Evolutionary conservation across 53 echinoderm and acorn worm species (phyloP).

Genomic region (Mesocentrotus franciscanus): DNA sequence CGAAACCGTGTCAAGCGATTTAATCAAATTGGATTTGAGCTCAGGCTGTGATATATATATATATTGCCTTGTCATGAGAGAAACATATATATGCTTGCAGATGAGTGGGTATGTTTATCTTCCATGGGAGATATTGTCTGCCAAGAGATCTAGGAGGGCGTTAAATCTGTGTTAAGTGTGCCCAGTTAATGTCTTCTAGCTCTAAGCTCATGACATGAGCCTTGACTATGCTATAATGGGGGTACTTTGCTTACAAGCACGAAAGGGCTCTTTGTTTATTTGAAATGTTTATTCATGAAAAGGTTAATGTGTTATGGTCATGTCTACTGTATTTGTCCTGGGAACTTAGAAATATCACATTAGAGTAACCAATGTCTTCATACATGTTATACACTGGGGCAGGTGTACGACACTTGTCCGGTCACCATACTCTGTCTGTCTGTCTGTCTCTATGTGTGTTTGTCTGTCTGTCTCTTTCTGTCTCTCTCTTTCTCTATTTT

Average conservation of each 20-base stretch:
- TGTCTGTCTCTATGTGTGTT: too few relatives aligned
- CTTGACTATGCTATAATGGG: not conserved
- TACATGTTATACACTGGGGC: too few relatives aligned
- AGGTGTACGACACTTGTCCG: too few relatives aligned
- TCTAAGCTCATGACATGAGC: not conserved
- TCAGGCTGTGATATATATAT: slow-evolving; percentile 32
- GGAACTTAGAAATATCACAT: not conserved
- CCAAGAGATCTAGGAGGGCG: not conserved
- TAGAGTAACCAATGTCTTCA: not conserved
- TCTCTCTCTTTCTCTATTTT: too few relatives aligned
- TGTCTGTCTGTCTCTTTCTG: too few relatives aligned
- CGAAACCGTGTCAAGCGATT: slow-evolving; percentile 27
- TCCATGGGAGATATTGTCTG: not conserved
- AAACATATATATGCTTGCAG: slow-evolving; percentile 10
- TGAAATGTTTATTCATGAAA: slow-evolving; percentile 10
- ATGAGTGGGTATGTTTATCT: slow-evolving; percentile 28
- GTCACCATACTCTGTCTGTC: too few relatives aligned
- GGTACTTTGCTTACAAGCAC: slow-evolving; percentile 22
- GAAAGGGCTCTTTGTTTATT: not conserved
- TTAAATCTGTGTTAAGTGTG: not conserved
- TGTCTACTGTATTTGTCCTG: not conserved
- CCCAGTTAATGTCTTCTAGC: not conserved
- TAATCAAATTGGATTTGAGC: slow-evolving; percentile 44
- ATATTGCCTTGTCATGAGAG: slow-evolving; percentile 16
- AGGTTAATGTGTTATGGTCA: not conserved